Percentiles rank a stretch among this genome's conserved stretches.
phyloP scores from a whole-genome alignment of 2,888 invertebrate genomes.

The Nomada flava region DNA sequence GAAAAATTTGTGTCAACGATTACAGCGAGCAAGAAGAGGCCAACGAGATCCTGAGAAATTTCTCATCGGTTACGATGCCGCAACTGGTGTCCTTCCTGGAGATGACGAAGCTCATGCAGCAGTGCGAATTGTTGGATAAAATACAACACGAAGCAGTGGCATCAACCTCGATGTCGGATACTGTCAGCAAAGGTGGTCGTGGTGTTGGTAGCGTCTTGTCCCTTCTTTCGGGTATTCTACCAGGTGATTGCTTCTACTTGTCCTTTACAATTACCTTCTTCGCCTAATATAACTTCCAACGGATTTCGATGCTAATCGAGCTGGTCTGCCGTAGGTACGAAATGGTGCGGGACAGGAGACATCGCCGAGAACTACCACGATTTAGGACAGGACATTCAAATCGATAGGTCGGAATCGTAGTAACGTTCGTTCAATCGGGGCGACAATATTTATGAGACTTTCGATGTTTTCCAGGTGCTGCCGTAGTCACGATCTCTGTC shows the following conservation, averaged over 20 bases:
- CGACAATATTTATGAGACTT: neutral
- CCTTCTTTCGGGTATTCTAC: conserved; percentile 91
- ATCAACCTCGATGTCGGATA: conserved; percentile 48
- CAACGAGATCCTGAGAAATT: conserved; percentile 87
- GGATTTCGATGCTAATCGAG: neutral
- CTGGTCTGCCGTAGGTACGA: conserved; percentile 88
- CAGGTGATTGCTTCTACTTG: conserved; percentile 86
- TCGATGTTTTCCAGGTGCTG: conserved; percentile 87
- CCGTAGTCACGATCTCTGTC: conserved; percentile 95
- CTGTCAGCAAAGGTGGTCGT: conserved; percentile 77
- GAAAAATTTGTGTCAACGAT: neutral
- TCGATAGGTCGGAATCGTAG: conserved; percentile 76
- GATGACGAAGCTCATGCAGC: conserved; percentile 92
- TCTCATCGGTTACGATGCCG: conserved; percentile 88
- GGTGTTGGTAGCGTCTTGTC: conserved; percentile 89
- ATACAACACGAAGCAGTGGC: conserved; percentile 55
- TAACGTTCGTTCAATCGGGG: neutral
- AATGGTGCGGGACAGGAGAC: conserved; percentile 97
- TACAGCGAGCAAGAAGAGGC: conserved; percentile 91
- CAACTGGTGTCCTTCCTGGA: conserved; percentile 89
- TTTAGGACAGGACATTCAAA: conserved; percentile 88
- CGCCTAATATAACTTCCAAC: neutral
- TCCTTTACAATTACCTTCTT: neutral
- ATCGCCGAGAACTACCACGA: conserved; percentile 94
- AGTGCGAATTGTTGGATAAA: conserved; percentile 89